A percentile compares a stretch with the other conserved stretches of the same genome.
phyloP scores from a whole-genome alignment of 2,113 vertebrate genomes.

The Indri indri region DNA sequence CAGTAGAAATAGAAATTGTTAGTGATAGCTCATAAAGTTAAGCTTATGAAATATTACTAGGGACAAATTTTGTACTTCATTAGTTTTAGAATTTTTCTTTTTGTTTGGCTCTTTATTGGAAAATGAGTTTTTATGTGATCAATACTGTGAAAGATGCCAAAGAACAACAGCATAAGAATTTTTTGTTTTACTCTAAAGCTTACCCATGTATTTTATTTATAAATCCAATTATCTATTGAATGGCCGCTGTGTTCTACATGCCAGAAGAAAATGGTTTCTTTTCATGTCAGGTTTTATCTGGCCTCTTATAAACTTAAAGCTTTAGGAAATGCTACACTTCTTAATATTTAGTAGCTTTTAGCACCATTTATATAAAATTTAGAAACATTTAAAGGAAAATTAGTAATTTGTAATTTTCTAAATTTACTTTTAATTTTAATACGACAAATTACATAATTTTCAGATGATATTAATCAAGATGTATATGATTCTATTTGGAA shows the following conservation, averaged over 20 bases:
- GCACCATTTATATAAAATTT: neutral
- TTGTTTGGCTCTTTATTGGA: neutral
- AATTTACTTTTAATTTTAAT: conserved; percentile 22
- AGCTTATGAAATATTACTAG: neutral
- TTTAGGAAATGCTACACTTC: neutral
- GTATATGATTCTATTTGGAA: neutral
- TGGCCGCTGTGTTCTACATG: neutral
- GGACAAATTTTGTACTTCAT: neutral
- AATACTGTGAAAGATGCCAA: neutral
- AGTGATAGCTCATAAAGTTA: neutral
- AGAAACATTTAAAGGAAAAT: conserved; percentile 21
- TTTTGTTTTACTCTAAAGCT: neutral
- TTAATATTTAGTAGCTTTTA: neutral
- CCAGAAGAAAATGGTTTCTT: neutral
- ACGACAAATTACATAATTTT: neutral
- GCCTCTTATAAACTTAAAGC: neutral
- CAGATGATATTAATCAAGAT: neutral
- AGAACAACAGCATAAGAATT: neutral
- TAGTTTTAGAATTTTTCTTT: neutral
- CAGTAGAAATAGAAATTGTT: neutral
- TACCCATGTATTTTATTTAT: neutral
- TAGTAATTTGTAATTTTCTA: neutral
- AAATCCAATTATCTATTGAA: neutral
- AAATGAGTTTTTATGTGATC: neutral
- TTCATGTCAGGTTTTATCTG: neutral